Conservation (phyloP, 2,797 vertebrate genomes). For the Hirundo rustica region DNA sequence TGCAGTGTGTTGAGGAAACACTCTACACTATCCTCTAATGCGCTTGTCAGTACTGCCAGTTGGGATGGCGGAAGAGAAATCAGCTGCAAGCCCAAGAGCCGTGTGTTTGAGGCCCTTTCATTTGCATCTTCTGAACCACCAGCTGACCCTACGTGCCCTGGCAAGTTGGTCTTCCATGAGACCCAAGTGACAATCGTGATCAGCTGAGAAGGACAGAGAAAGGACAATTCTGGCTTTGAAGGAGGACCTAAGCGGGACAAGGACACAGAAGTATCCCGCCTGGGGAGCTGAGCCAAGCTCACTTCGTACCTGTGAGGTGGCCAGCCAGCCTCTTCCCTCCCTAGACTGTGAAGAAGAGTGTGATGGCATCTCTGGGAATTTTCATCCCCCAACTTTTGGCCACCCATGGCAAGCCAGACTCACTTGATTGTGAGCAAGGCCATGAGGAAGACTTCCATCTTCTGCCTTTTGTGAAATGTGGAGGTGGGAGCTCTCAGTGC, state of each 20-base stretch:
- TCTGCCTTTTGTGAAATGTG: neutral
- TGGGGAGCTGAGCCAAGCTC: neutral
- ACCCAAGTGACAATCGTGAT: neutral
- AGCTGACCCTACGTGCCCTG: neutral
- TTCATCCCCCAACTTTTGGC: neutral
- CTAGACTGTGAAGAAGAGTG: neutral
- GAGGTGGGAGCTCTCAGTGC: neutral
- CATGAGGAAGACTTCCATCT: neutral
- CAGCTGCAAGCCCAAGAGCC: neutral
- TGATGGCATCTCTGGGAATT: neutral
- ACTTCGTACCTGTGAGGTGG: neutral
- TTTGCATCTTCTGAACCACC: neutral
- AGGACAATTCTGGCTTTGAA: neutral
- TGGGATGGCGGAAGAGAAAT: neutral
- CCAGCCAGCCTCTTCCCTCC: neutral
- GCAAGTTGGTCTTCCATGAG: neutral
- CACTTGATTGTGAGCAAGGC: neutral
- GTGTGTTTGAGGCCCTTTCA: neutral
- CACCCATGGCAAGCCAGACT: neutral
- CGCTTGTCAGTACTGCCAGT: neutral
- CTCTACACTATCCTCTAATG: neutral
- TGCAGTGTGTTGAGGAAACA: neutral
- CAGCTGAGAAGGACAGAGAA: neutral
- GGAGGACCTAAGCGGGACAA: neutral
- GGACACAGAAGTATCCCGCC: neutral